Base-by-base conservation (phyloP, 2,888 invertebrate genomes). In the Chelonus formosanus region DNA sequence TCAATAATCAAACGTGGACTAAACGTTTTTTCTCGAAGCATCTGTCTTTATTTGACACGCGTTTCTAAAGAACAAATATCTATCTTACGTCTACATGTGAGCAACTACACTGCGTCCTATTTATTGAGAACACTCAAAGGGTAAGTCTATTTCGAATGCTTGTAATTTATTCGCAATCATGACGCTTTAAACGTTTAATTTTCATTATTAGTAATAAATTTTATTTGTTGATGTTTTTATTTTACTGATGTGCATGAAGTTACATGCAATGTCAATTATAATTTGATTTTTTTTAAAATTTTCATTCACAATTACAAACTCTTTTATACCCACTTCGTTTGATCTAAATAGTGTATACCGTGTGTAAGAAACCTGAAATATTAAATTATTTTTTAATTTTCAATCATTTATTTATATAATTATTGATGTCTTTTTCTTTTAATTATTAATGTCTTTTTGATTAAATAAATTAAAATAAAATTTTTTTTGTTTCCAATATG, bases 61-160 rank as follows among this genome's bases (percentile, higher is more conserved):
- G 20, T 20, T 20, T 20, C 20, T 20, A 20, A 20, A 20, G 20
- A 20, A 20, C 20, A 20, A 20, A 20, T 20, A 48, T 61, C 56
- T 56, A 50, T 57, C 34, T n/a, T 35, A 50, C 50, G 43, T 66
- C 56, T 66, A 62, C 56, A 52, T 56, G 66, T 50, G 44, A 66
- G 57, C 20, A 31, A 56, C 35, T 40, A 57, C 50, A 34, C 43
- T 56, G 55, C 56, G 61, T 61, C 52, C 61, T 57, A 66, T 66
- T 66, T 62, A 66, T 62, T 61, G 44, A 50, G 48, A 44, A 56
- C 61, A 66, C 52, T 50, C 55, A 61, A 65, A 61, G 61, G 61
- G 57, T 57, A 66, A 66, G 43, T 59, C 65, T 66, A 66, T 62
- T 66, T 66, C 66, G 61, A 62, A 66, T 61, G 45, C 57, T n/a